Evolutionary conservation across 2,113 vertebrate species (phyloP).

Genomic region (Notothenia coriiceps): DNA sequence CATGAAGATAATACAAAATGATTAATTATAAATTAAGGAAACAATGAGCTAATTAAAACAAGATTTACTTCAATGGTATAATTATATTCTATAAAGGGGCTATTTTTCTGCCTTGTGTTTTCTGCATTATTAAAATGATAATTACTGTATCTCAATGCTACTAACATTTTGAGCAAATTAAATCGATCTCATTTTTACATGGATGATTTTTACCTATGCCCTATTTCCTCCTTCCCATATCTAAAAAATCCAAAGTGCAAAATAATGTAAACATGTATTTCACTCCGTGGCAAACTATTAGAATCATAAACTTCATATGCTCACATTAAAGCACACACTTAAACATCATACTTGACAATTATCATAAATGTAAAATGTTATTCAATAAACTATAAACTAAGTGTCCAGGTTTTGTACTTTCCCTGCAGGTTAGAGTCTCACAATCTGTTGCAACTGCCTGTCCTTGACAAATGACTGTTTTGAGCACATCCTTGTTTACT

Average conservation of each 20-base stretch:
- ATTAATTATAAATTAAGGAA: background rate
- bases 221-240: background rate
- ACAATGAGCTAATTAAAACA: background rate
- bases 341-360: constrained; percentile 6
- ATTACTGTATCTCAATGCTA: too few relatives aligned
- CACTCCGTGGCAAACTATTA: background rate
- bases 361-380: background rate
- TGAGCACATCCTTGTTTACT: constrained; percentile 59
- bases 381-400: background rate
- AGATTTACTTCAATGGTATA: background rate
- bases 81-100: background rate
- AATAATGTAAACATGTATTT: constrained; percentile 14
- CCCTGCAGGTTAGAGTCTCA: constrained; percentile 24
- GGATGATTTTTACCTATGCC: background rate
- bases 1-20: background rate
- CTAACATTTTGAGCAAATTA: background rate
- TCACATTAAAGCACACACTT: background rate
- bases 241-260: constrained; percentile 24
- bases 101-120: background rate
- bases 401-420: constrained; percentile 33
- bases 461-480: constrained; percentile 56
- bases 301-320: background rate
- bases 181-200: constrained; percentile 13
- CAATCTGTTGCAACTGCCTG: constrained; percentile 53
- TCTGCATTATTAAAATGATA: background rate